Conservation (phyloP, 2,113 vertebrate species). For the Cairina moschata region DNA sequence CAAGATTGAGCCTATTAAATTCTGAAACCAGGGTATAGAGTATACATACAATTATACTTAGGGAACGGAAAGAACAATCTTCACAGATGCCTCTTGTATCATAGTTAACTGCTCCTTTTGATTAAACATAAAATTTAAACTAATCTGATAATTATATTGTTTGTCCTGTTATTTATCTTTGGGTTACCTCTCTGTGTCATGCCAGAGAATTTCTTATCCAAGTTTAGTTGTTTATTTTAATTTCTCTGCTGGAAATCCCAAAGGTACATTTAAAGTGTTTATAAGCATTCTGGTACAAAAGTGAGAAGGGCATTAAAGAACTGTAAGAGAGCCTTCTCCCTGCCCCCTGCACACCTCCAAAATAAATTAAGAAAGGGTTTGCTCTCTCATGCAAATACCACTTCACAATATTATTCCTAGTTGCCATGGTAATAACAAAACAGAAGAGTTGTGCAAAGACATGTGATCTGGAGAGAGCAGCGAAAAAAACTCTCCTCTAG, state of each 20-base stretch:
- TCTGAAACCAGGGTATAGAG: neutral
- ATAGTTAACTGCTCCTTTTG: neutral
- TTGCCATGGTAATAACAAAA: constrained; percentile 38
- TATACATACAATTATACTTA: neutral
- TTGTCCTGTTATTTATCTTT: neutral
- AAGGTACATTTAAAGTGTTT: neutral
- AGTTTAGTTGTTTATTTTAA: neutral
- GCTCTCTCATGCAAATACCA: constrained; percentile 52
- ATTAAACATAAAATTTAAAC: neutral
- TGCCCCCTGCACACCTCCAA: constrained; percentile 4
- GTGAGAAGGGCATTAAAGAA: neutral
- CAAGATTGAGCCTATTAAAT: neutral
- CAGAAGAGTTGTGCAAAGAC: constrained; percentile 41
- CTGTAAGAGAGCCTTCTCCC: neutral
- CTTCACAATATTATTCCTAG: constrained; percentile 60
- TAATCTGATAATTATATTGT: neutral
- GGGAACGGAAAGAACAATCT: neutral
- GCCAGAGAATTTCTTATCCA: neutral
- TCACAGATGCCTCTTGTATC: neutral
- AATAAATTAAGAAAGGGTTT: constrained; percentile 25
- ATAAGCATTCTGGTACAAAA: neutral
- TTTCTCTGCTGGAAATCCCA: neutral
- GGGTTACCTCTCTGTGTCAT: neutral
- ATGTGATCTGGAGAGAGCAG: constrained; percentile 23
- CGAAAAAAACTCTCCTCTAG: neutral